A percentile compares a stretch with the other conserved stretches of the same genome.
These are phyloP conservation scores for Holotrichia oblita DNA, from an alignment of 1,140 invertebrate species.

Conservation along the genomic window DNA sequence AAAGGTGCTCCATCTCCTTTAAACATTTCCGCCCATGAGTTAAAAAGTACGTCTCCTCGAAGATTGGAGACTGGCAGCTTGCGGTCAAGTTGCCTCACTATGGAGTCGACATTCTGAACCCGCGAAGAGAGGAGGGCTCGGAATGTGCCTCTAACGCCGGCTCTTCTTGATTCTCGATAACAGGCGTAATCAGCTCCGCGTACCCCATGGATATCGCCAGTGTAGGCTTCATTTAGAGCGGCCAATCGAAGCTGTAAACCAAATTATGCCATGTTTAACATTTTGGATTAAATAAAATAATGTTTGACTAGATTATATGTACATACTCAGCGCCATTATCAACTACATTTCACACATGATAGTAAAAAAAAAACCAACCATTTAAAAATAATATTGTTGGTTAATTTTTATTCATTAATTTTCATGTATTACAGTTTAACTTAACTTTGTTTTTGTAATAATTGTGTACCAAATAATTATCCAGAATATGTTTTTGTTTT, in stretches of 20 bases:
- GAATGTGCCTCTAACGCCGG: conserved; percentile 89
- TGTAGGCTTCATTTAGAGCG: conserved; percentile 90
- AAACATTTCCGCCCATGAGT: conserved; percentile 93
- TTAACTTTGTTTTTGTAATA: neutral
- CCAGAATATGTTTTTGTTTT: neutral
- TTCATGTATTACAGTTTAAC: too few relatives aligned
- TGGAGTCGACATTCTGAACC: conserved; percentile 92
- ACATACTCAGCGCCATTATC: too few relatives aligned
- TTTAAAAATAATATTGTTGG: too few relatives aligned
- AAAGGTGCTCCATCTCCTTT: conserved; percentile 85
- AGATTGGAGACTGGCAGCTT: conserved; percentile 93
- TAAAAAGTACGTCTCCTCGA: conserved; percentile 91
- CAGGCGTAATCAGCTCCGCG: conserved; percentile 93
- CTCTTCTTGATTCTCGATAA: conserved; percentile 87
- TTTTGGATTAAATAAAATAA: too few relatives aligned
- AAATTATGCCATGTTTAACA: neutral
- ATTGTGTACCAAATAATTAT: neutral
- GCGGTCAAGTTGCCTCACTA: conserved; percentile 86
- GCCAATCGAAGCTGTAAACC: conserved; percentile 84
- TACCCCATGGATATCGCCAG: conserved; percentile 91
- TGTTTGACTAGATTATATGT: too few relatives aligned
- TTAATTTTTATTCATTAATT: too few relatives aligned
- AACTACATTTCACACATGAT: too few relatives aligned
- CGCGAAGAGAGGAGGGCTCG: conserved; percentile 90
- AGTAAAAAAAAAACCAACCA: too few relatives aligned